Percentiles rank a stretch among this genome's conserved stretches.
phyloP scores from a whole-genome alignment of 2,888 invertebrate species.

The Dicranocentrus wangi region DNA sequence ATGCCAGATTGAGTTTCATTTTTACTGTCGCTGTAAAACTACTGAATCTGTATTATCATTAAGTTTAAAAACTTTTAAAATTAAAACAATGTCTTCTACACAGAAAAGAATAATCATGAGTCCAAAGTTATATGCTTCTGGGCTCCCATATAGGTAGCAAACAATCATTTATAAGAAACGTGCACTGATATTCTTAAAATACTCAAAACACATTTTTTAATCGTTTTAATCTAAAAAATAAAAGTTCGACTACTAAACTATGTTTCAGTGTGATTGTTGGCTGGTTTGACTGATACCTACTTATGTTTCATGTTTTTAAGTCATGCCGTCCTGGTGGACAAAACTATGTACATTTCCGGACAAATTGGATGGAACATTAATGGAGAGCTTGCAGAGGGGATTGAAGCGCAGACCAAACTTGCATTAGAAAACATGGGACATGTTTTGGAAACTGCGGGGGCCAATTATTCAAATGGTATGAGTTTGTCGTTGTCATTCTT shows the following conservation, averaged over 20 bases:
- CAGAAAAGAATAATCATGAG: constrained; percentile 79
- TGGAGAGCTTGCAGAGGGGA: constrained; percentile 85
- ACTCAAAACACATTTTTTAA: too few species aligned
- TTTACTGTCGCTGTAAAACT: too few species aligned
- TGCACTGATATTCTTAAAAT: neutral
- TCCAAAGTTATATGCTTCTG: constrained; percentile 82
- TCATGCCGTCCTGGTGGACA: constrained; percentile 88
- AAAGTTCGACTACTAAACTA: neutral
- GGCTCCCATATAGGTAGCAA: constrained; percentile 85
- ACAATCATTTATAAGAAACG: neutral
- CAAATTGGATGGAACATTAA: constrained; percentile 86
- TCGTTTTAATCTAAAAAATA: too few species aligned
- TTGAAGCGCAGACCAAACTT: constrained; percentile 83
- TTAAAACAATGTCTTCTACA: too few species aligned
- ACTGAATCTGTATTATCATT: too few species aligned
- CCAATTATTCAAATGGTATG: constrained; percentile 79
- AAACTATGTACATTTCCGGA: constrained; percentile 90
- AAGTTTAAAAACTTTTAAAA: too few species aligned
- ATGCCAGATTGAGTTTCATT: too few species aligned
- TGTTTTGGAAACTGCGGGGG: constrained; percentile 84
- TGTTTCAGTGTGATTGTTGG: neutral
- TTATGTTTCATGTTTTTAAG: constrained; percentile 77
- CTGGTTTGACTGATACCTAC: neutral
- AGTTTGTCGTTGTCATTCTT: neutral
- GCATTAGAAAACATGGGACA: constrained; percentile 86